Percentiles rank a stretch among this genome's conserved stretches.
Conservation (phyloP, 2,888 invertebrate genomes). For the Antheraea assamensis region DNA sequence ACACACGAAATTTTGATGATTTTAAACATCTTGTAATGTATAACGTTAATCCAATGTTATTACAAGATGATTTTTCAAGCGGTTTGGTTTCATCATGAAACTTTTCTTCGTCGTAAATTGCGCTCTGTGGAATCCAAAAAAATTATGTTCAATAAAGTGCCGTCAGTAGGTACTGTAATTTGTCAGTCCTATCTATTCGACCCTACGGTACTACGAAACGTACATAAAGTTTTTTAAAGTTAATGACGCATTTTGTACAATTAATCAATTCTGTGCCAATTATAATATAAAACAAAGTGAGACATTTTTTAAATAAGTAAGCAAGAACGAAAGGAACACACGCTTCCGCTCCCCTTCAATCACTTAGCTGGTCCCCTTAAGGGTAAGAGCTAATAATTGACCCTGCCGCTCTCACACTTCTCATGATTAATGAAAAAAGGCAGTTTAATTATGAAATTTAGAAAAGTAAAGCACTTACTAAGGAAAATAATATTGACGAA, state of each 20-base stretch:
- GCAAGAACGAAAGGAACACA: background rate
- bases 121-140: background rate
- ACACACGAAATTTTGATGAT: background rate
- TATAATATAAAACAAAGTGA: background rate
- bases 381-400: constrained; percentile 26
- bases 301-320: background rate
- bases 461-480: constrained; percentile 13
- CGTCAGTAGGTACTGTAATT: no score
- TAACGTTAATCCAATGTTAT: no score
- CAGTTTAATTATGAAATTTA: constrained; percentile 23
- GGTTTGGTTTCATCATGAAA: background rate
- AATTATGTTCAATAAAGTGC: no score
- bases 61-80: no score
- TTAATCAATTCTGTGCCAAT: no score
- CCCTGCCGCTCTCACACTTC: constrained; percentile 15
- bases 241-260: no score
- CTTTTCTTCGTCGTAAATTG: background rate
- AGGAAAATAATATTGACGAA: constrained; percentile 7
- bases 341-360: constrained; percentile 3
- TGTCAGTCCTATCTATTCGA: no score
- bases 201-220: no score
- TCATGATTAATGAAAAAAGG: constrained; percentile 25
- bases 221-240: no score
- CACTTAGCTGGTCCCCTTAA: constrained; percentile 17
- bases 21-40: no score